Base-by-base conservation (phyloP, 2,797 vertebrate species). In the Poeciliopsis turneri region DNA sequence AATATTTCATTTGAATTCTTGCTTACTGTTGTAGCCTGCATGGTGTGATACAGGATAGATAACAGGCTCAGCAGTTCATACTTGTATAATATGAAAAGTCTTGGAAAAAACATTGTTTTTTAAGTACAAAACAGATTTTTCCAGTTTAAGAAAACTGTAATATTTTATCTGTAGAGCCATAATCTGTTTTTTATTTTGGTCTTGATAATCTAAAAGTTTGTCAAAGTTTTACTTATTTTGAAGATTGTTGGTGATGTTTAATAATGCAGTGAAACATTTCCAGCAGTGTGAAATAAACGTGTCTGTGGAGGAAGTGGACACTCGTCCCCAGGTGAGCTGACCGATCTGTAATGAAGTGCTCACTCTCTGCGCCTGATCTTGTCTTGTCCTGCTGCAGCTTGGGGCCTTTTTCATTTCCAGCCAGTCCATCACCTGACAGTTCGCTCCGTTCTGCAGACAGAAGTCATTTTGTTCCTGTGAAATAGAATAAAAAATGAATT, bases 401-500 rank as follows among this genome's bases (percentile, higher is more conserved):
- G 53, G 0, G 85, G 75, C 66, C 76, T 84, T 82, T 82, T 87
- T 91, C 88, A 90, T 92, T 89, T 87, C 80, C 85, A 86, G 80
- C 82, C 88, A 69, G 81, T 91, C 84, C 68, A 78, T 91, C 89
- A 88, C 84, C 80, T 86, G 78, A 81, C 83, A 80, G 61, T 0
- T 78, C 64, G 85, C 87, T 90, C 89, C 84, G 75, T 89, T 80
- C 83, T 57, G 68, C 85, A 88, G 88, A 92, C 89, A 86, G 90
- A 84, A 90, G 79, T 72, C 90, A 79, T 89, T 86, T 78, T 79
- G 81, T 88, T 85, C 85, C 91, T 91, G 90, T 91, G 84, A 92
- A 91, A 91, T 86, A 86, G 86, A 92, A 89, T 82, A 84, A 90
- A 90, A 86, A 80, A 90, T 92, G 74, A 84, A 93, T 93, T 91